phyloP scores from a whole-genome alignment of 2,888 invertebrate genomes.

The Theristus sp. region DNA sequence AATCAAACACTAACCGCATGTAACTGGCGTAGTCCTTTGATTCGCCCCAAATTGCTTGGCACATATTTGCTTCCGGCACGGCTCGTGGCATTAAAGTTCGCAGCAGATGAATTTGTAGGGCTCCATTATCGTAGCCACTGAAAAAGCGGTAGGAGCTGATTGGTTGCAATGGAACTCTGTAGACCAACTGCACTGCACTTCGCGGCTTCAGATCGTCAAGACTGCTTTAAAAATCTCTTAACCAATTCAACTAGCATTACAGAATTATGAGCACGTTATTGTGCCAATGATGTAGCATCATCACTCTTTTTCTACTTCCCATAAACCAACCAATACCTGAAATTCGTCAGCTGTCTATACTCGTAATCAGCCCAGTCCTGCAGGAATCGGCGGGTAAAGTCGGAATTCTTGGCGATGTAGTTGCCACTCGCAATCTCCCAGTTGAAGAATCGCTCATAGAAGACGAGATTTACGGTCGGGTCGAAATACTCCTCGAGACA shows the following conservation, averaged over 20 bases:
- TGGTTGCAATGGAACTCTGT: too few species aligned
- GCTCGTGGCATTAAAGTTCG: neutral
- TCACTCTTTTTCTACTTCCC: too few species aligned
- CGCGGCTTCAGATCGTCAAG: too few species aligned
- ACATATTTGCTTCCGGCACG: neutral
- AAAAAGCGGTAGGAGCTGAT: too few species aligned
- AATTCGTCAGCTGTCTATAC: neutral
- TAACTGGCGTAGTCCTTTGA: neutral
- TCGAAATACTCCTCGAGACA: neutral
- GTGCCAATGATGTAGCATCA: too few species aligned
- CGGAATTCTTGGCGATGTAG: neutral
- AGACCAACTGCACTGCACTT: too few species aligned
- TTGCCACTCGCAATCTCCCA: neutral
- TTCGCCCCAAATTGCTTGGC: neutral
- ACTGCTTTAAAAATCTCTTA: too few species aligned
- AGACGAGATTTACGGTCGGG: neutral
- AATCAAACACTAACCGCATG: neutral
- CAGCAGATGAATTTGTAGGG: neutral
- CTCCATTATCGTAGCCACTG: neutral
- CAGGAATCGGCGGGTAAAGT: neutral
- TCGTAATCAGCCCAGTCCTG: neutral
- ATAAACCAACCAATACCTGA: too few species aligned
- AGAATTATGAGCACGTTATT: too few species aligned
- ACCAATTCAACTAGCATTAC: too few species aligned
- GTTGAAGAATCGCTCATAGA: neutral